A percentile compares a stretch with the other conserved stretches of the same genome.
Conservation (phyloP, 2,888 invertebrate genomes). For the Atherix ibis region DNA sequence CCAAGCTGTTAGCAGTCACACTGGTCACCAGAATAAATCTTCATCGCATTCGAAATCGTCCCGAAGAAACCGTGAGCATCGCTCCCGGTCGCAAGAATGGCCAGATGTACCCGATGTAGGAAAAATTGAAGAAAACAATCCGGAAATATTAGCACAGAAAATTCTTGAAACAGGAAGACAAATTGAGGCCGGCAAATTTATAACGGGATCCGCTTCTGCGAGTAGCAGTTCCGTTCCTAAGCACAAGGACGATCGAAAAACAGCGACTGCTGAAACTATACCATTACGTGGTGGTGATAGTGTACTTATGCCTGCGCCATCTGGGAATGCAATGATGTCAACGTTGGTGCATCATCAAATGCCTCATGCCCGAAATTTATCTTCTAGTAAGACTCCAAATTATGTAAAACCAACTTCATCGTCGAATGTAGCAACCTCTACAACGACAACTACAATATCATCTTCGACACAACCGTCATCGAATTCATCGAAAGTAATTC, state of each 20-base stretch:
- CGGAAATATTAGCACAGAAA: slow-evolving; percentile 76
- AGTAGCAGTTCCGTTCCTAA: slow-evolving; percentile 26
- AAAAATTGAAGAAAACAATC: slow-evolving; percentile 84
- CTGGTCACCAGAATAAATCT: slow-evolving; percentile 34
- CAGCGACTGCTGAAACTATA: slow-evolving; percentile 14
- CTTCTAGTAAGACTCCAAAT: slow-evolving; percentile 4
- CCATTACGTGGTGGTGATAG: slow-evolving; percentile 16
- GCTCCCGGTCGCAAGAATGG: slow-evolving; percentile 78
- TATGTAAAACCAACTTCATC: background rate
- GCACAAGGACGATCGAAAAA: slow-evolving; percentile 32
- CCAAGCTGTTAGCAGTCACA: slow-evolving; percentile 33
- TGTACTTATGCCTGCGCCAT: slow-evolving; percentile 31
- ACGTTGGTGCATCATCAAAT: slow-evolving; percentile 2
- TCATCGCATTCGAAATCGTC: slow-evolving; percentile 34
- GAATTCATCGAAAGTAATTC: slow-evolving; percentile 16
- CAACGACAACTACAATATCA: no score
- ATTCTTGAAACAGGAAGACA: slow-evolving; percentile 79
- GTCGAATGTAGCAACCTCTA: slow-evolving; percentile 4
- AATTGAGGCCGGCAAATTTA: slow-evolving; percentile 66
- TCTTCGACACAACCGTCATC: no score
- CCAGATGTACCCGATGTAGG: slow-evolving; percentile 79
- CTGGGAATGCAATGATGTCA: slow-evolving; percentile 8
- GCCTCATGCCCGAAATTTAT: slow-evolving; percentile 3
- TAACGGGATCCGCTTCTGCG: slow-evolving; percentile 21
- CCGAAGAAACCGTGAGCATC: slow-evolving; percentile 52